Base-by-base conservation (phyloP, 2,113 vertebrate species). In the Aplodontia rufa region DNA sequence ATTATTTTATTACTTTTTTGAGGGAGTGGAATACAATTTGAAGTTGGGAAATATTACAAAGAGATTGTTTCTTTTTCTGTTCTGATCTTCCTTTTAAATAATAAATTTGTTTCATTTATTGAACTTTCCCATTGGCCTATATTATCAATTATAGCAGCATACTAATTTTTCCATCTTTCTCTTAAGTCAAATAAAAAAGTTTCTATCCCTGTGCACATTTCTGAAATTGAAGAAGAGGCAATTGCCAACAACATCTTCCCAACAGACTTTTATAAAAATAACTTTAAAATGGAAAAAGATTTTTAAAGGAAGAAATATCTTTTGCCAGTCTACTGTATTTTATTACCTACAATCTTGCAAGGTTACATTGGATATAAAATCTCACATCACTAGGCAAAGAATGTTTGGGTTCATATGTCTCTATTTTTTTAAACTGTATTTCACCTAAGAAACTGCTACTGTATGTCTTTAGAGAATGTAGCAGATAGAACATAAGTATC, bases 401-500 rank as follows among this genome's bases (percentile, higher is more conserved):
- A 40, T 71, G 47, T 93, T 92, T 62, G 17, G 5, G 35, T 64
- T 91, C 82, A 84, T 19, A 68, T 45, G 0, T 66, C 14, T 83
- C 45, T 87, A 37, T 72, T 87, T 91, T 55, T 14, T 71, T 89
- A 94, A 94, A 49, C 28, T 87, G 96, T 66, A 75, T 87, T 75
- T 91, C 17, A 87, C n/a, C 51, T 87, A 55, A 90, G 32, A 14
- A 82, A 53, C 55, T 26, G 24, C 32, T 66, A 24, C 76, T 90
- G n/a, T 62, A 79, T 78, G 22, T 64, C 45, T 60, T 37, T 40
- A 85, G 58, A 71, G 45, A 2, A 87, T 58, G 28, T 51, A 84
- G 90, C 90, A 92, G 45, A 71, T 4, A 75, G 35, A 87, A 87
- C 20, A 45, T n/a, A 81, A 84, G 24, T 42, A 74, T 62, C 64